Percentiles rank a stretch among this genome's conserved stretches.
Evolutionary conservation across 2,113 vertebrate genomes (phyloP).

Genomic region (Phylloscopus whistleri): DNA sequence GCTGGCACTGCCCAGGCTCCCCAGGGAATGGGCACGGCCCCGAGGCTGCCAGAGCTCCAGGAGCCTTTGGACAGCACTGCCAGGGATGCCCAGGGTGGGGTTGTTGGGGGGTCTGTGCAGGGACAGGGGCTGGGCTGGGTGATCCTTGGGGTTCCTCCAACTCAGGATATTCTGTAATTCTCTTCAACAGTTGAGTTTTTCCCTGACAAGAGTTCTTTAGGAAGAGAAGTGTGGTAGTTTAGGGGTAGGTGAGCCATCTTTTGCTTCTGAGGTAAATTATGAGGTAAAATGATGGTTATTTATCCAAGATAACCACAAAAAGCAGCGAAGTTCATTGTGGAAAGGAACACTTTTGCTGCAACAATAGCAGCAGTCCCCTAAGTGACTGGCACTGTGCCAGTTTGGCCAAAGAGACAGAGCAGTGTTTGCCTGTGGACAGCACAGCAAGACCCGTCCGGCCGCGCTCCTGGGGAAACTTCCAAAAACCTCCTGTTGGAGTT

Average conservation of each 20-base stretch:
- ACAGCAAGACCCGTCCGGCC: rapidly evolving
- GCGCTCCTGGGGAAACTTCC: background rate
- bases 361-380: background rate
- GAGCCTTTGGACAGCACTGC: background rate
- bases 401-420: background rate
- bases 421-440: background rate
- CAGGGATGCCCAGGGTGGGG: background rate
- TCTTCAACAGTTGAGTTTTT: background rate
- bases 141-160: rapidly evolving
- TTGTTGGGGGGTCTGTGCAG: background rate
- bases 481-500: background rate
- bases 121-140: rapidly evolving
- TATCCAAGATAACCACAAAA: background rate
- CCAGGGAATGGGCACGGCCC: background rate
- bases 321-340: background rate
- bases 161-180: background rate
- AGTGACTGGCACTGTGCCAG: background rate
- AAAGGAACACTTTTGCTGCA: background rate
- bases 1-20: background rate
- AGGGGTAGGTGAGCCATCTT: background rate
- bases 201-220: background rate
- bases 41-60: background rate
- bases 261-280: background rate
- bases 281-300: background rate
- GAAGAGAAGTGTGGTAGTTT: background rate